phyloP scores from a whole-genome alignment of 2,113 vertebrate genomes.

The Sterrhoptilus dennistouni region DNA sequence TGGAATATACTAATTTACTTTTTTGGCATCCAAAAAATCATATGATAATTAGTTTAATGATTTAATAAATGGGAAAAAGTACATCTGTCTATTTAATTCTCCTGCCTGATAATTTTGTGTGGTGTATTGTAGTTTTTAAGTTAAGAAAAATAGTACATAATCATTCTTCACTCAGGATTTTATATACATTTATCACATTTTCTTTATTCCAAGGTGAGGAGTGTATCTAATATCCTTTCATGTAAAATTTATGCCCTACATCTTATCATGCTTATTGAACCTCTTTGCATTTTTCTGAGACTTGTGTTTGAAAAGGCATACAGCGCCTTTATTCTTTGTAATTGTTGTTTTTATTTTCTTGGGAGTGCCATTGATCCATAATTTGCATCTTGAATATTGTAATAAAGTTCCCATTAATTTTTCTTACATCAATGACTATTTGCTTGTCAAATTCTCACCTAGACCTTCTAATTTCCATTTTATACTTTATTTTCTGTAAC shows the following conservation, averaged over 20 bases:
- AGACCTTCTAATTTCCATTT: constrained; percentile 18
- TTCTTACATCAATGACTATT: background rate
- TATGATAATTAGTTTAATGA: background rate
- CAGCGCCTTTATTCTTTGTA: background rate
- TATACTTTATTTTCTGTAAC: background rate
- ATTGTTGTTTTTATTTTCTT: background rate
- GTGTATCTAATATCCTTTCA: background rate
- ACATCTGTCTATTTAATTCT: background rate
- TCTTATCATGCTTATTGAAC: background rate
- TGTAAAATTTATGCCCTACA: background rate
- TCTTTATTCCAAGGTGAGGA: background rate
- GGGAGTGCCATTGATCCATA: background rate
- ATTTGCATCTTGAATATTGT: background rate
- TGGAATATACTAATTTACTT: background rate
- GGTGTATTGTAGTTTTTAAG: background rate
- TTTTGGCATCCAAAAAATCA: background rate
- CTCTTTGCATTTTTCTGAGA: background rate
- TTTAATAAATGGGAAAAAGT: background rate
- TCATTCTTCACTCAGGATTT: background rate
- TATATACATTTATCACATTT: background rate
- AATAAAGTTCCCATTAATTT: background rate
- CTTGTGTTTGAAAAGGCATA: background rate
- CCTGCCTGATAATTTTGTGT: background rate
- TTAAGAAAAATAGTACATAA: background rate
- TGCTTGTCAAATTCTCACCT: constrained; percentile 43